phyloP scores from a whole-genome alignment of 2,113 vertebrate genomes.

The Sceloporus tristichus region DNA sequence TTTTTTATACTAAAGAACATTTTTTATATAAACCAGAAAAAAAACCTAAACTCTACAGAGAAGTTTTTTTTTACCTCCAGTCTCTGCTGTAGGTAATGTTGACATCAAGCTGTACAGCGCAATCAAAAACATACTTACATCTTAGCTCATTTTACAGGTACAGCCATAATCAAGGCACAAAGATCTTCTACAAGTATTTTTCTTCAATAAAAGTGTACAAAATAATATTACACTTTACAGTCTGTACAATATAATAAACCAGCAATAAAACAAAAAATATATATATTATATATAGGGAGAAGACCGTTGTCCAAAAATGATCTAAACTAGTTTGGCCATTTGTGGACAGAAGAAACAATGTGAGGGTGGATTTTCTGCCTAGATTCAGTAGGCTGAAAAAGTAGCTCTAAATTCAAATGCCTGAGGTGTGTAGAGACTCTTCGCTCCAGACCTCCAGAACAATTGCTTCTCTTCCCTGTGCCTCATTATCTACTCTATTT shows the following conservation, averaged over 20 bases:
- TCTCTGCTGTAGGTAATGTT: constrained; percentile 87
- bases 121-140: constrained; percentile 93
- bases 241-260: constrained; percentile 96
- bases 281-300: constrained; percentile 60
- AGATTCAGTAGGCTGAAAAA: constrained; percentile 76
- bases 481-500: constrained; percentile 72
- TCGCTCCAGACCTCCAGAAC: constrained; percentile 71
- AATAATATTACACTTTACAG: constrained; percentile 97
- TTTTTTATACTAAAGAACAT: constrained; percentile 90
- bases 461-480: constrained; percentile 74
- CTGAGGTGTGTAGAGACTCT: constrained; percentile 83
- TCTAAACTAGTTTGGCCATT: constrained; percentile 82
- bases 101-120: constrained; percentile 96
- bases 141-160: constrained; percentile 96
- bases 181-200: constrained; percentile 97
- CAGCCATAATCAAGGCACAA: constrained; percentile 98
- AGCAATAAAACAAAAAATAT: constrained; percentile 85
- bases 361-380: constrained; percentile 80
- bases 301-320: constrained; percentile 76
- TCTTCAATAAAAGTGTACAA: constrained; percentile 98
- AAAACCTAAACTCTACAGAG: constrained; percentile 90
- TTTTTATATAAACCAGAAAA: constrained; percentile 90
- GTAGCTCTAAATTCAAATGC: constrained; percentile 80
- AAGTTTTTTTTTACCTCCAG: constrained; percentile 87
- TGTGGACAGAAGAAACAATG: constrained; percentile 82